A percentile compares a stretch with the other conserved stretches of the same genome.
These are phyloP conservation scores for Tamias sibiricus DNA, from an alignment of 2,113 vertebrate genomes.

Conservation along the genomic window DNA sequence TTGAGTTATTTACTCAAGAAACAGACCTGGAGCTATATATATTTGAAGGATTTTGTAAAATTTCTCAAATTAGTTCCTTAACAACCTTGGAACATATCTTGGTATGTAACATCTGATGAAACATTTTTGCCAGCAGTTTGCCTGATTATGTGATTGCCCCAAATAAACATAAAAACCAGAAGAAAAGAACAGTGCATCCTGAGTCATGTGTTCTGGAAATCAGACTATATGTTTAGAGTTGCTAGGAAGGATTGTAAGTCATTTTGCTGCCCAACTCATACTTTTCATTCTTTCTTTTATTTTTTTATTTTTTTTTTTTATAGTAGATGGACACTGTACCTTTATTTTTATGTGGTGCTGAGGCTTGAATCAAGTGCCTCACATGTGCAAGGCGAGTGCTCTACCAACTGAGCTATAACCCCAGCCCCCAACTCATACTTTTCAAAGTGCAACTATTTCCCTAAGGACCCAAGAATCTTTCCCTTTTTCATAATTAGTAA, in stretches of 20 bases:
- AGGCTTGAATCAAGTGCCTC: too few relatives aligned
- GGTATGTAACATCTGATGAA: neutral
- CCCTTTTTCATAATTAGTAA: neutral
- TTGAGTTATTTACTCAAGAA: neutral
- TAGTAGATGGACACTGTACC: too few relatives aligned
- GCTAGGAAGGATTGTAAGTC: neutral
- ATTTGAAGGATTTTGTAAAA: slow-evolving; percentile 7
- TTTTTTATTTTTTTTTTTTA: too few relatives aligned
- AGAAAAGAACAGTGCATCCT: neutral
- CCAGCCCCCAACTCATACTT: neutral
- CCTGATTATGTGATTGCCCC: neutral
- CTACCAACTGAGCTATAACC: too few relatives aligned
- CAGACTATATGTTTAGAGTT: neutral
- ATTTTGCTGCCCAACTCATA: neutral
- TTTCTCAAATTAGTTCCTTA: slow-evolving; percentile 12
- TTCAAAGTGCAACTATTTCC: neutral
- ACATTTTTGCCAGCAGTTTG: slow-evolving; percentile 12
- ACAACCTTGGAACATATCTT: slow-evolving; percentile 14
- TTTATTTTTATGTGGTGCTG: too few relatives aligned
- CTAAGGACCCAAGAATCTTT: neutral
- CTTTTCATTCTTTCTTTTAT: too few relatives aligned
- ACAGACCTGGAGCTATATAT: neutral
- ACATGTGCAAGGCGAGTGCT: too few relatives aligned
- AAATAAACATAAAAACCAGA: slow-evolving; percentile 9
- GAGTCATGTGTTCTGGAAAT: neutral